Percentiles rank a stretch among this genome's conserved stretches.
These are phyloP conservation scores for Pseudachorutes palmiensis DNA, from an alignment of 1,140 invertebrate genomes.

Conservation along the genomic window DNA sequence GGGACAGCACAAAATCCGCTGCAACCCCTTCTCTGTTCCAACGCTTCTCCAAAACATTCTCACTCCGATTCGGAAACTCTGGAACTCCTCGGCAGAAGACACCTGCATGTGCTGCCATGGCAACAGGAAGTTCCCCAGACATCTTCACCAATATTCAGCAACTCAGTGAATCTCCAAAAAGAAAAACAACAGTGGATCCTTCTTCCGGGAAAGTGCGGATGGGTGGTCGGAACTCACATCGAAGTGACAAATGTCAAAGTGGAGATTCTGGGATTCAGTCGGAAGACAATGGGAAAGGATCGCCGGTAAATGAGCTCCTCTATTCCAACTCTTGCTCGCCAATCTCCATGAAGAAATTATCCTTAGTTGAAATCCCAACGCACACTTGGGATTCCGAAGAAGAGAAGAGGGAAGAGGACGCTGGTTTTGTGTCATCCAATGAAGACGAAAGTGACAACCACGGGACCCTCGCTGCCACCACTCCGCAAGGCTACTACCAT, in stretches of 20 bases:
- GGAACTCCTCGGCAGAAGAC: no score
- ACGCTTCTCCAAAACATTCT: conserved; percentile 37
- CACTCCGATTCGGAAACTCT: conserved; percentile 33
- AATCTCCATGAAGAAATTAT: conserved; percentile 19
- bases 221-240: conserved; percentile 40
- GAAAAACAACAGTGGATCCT: conserved; percentile 54
- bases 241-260: conserved; percentile 63
- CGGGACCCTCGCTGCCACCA: no score
- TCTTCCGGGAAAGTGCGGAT: background rate
- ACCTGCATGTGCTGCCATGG: no score
- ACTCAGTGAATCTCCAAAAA: conserved; percentile 45
- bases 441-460: no score
- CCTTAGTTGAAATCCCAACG: conserved; percentile 33
- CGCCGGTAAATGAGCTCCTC: no score
- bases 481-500: conserved; percentile 19
- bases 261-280: conserved; percentile 67
- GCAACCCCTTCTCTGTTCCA: conserved; percentile 29
- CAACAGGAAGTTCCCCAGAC: conserved; percentile 33
- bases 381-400: background rate
- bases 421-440: no score
- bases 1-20: no score
- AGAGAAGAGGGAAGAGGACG: background rate
- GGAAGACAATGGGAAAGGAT: conserved; percentile 10
- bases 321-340: conserved; percentile 14
- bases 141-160: background rate